phyloP scores from a whole-genome alignment of 2,888 invertebrate genomes.

The Spialia ferax region DNA sequence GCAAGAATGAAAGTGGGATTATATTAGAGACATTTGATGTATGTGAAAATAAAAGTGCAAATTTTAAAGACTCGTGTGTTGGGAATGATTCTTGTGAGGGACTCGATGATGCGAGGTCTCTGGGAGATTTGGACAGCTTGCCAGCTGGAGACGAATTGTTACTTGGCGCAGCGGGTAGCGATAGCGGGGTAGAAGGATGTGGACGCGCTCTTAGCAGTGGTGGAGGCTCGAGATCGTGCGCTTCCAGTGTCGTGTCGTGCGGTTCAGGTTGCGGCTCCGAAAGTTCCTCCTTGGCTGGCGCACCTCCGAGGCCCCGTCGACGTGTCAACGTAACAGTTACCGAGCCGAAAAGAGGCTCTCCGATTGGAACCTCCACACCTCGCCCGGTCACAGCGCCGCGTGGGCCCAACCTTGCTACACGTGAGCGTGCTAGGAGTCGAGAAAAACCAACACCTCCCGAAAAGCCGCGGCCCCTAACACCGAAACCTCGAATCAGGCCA shows the following conservation, averaged over 20 bases:
- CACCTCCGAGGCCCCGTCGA: constrained; percentile 78
- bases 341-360: constrained; percentile 82
- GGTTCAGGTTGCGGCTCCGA: constrained; percentile 94
- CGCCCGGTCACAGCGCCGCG: constrained; percentile 81
- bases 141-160: constrained; percentile 76
- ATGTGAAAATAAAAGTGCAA: constrained; percentile 51
- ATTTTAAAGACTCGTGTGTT: constrained; percentile 61
- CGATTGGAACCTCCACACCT: constrained; percentile 83
- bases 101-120: constrained; percentile 75
- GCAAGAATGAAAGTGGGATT: constrained; percentile 64
- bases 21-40: constrained; percentile 57
- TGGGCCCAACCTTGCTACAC: constrained; percentile 81
- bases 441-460: constrained; percentile 86
- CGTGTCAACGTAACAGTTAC: constrained; percentile 87
- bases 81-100: constrained; percentile 69
- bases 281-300: constrained; percentile 90
- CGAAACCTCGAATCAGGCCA: constrained; percentile 79
- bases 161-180: constrained; percentile 89
- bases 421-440: constrained; percentile 87
- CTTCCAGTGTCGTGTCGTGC: constrained; percentile 92
- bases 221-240: constrained; percentile 90
- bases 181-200: constrained; percentile 93
- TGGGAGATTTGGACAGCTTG: constrained; percentile 76
- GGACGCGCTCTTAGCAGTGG: constrained; percentile 90
- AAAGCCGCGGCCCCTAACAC: constrained; percentile 76